Percentiles rank a stretch among this genome's conserved stretches.
These are phyloP conservation scores for Tetrao urogallus DNA, from an alignment of 2,113 vertebrate species.

Conservation along the genomic window DNA sequence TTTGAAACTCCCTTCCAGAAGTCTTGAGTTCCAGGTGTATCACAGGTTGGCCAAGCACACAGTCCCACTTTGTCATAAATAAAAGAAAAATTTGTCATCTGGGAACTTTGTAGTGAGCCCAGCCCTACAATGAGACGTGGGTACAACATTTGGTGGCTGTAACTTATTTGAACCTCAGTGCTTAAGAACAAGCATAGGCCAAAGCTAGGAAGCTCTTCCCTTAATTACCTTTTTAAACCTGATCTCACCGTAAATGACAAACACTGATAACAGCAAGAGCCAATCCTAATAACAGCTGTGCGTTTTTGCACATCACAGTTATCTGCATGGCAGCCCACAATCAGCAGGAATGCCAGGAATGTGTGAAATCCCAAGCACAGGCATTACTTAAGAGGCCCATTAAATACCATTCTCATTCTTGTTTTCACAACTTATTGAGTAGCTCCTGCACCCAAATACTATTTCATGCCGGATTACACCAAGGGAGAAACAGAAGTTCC, in stretches of 20 bases:
- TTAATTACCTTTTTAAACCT: background rate
- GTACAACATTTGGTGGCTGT: background rate
- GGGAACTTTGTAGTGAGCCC: background rate
- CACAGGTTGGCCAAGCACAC: no score
- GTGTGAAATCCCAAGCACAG: background rate
- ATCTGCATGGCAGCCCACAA: slow-evolving; percentile 41
- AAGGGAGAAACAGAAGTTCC: background rate
- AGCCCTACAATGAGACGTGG: background rate
- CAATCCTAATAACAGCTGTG: background rate
- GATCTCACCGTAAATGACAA: background rate
- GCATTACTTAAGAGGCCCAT: slow-evolving; percentile 38
- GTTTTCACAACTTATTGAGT: slow-evolving; percentile 41
- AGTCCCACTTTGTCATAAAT: no score
- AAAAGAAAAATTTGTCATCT: background rate
- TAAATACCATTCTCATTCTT: slow-evolving; percentile 51
- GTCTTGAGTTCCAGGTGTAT: no score
- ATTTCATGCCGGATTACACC: background rate
- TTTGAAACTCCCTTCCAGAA: no score
- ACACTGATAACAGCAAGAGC: background rate
- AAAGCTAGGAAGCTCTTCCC: background rate
- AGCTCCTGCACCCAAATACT: background rate
- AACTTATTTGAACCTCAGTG: background rate
- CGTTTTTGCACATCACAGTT: background rate
- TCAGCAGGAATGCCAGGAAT: background rate
- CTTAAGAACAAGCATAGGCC: background rate